Conservation (phyloP, 2,113 vertebrate species). For the Hippolais icterina region DNA sequence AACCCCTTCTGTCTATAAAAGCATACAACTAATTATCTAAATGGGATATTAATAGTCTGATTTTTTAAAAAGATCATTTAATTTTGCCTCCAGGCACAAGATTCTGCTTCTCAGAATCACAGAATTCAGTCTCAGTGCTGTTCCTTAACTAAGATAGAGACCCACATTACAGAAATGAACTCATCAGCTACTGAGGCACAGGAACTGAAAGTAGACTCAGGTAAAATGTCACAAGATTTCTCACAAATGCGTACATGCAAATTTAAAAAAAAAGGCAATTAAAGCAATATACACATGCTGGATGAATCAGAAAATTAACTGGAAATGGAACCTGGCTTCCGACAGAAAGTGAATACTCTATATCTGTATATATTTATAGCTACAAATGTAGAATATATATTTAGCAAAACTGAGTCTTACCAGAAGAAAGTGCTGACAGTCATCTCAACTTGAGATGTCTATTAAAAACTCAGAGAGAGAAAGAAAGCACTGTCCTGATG, state of each 20-base stretch:
- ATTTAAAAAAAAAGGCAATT: neutral
- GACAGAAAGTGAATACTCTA: neutral
- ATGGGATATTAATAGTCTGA: neutral
- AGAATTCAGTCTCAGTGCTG: neutral
- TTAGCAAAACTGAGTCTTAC: constrained; percentile 23
- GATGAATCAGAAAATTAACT: neutral
- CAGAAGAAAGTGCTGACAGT: constrained; percentile 41
- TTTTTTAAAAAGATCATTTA: neutral
- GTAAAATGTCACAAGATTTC: neutral
- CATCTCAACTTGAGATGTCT: neutral
- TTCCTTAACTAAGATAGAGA: neutral
- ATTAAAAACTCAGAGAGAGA: constrained; percentile 26
- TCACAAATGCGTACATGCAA: neutral
- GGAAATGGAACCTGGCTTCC: neutral
- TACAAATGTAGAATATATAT: neutral
- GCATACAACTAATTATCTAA: neutral
- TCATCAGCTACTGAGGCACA: neutral
- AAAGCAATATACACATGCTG: neutral
- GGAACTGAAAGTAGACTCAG: neutral
- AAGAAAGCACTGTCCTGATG: constrained; percentile 5
- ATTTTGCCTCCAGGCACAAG: neutral
- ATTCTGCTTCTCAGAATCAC: neutral
- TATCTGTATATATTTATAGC: neutral
- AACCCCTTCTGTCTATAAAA: neutral
- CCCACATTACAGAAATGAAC: neutral